Percentiles rank a stretch among this genome's conserved stretches.
These are phyloP conservation scores for Rhynchomys soricoides DNA, from an alignment of 2,113 vertebrate species.

Conservation along the genomic window DNA sequence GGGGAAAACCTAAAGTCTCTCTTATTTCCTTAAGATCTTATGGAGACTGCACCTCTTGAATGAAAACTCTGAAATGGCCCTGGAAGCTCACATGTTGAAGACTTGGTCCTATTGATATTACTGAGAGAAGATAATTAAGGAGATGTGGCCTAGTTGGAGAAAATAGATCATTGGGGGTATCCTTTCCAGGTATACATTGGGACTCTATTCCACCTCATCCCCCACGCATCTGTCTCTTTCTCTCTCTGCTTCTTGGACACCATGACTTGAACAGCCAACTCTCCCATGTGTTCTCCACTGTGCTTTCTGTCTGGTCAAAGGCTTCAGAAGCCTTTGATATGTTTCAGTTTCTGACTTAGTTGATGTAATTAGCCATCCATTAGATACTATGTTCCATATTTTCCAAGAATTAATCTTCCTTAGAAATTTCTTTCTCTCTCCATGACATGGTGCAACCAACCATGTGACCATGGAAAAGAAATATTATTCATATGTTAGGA, in stretches of 20 bases:
- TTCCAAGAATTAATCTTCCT: background rate
- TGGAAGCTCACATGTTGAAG: background rate
- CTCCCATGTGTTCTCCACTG: no score
- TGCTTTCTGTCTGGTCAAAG: background rate
- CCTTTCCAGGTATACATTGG: background rate
- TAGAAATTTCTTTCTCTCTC: background rate
- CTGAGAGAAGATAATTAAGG: background rate
- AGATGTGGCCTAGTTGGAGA: background rate
- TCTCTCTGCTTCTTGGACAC: background rate
- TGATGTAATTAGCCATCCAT: background rate
- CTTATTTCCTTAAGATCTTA: background rate
- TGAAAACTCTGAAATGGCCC: background rate
- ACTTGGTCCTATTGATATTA: background rate
- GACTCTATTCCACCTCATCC: background rate
- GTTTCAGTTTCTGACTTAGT: background rate
- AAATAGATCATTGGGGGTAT: background rate
- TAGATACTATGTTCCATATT: background rate
- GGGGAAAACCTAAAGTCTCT: background rate
- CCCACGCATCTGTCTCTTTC: background rate
- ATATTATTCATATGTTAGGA: background rate
- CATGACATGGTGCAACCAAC: background rate
- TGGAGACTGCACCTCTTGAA: background rate
- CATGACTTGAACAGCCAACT: background rate
- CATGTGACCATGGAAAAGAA: background rate
- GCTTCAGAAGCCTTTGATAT: background rate